Conservation (phyloP, 2,113 vertebrate species). For the Engraulis encrasicolus region DNA sequence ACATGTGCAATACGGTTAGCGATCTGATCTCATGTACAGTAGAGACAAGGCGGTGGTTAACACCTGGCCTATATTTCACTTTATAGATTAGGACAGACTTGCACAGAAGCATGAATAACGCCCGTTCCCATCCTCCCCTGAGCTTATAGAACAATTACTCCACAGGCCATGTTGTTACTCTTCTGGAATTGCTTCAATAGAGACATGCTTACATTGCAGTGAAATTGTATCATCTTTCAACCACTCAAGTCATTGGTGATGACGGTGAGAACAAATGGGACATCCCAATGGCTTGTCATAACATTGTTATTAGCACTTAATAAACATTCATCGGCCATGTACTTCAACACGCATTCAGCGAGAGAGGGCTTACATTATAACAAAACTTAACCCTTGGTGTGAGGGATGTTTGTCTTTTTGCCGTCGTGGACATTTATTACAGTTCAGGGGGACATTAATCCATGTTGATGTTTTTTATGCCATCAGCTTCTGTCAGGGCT, state of each 20-base stretch:
- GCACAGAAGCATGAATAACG: neutral
- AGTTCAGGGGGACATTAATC: neutral
- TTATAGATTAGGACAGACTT: neutral
- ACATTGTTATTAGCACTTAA: conserved; percentile 11
- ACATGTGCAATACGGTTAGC: neutral
- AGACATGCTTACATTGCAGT: no score
- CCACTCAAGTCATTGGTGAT: neutral
- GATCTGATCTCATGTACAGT: neutral
- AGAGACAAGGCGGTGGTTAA: neutral
- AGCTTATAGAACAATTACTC: neutral
- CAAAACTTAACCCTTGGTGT: neutral
- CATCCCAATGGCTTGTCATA: neutral
- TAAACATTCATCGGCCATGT: neutral
- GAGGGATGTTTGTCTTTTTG: conserved; percentile 1
- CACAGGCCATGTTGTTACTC: neutral
- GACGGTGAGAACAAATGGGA: neutral
- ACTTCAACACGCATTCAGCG: neutral
- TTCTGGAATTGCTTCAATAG: neutral
- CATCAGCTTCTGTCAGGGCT: no score
- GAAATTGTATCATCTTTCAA: neutral
- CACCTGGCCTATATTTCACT: neutral
- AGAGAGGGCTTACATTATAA: neutral
- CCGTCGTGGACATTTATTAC: neutral
- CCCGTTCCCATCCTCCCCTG: neutral
- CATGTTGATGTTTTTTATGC: neutral